These are phyloP conservation scores for Poeciliopsis infans DNA, from an alignment of 2,797 vertebrate genomes.

Conservation along the genomic window DNA sequence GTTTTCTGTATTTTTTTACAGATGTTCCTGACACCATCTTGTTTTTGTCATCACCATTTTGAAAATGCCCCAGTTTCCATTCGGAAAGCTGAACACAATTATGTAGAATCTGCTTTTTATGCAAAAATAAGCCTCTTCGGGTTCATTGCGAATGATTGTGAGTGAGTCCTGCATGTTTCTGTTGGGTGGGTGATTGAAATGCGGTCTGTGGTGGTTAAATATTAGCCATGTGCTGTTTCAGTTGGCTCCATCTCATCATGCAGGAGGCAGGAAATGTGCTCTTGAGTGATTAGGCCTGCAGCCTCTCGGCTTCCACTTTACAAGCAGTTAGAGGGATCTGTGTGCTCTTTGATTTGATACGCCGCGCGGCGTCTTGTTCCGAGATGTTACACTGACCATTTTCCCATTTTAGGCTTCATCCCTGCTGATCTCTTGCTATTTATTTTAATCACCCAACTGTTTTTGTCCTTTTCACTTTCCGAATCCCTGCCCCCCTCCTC, in stretches of 20 bases:
- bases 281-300: constrained; percentile 73
- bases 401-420: constrained; percentile 27
- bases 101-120: not conserved
- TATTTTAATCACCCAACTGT: constrained; percentile 41
- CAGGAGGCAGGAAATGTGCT: constrained; percentile 74
- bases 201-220: constrained; percentile 54
- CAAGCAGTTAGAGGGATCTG: constrained; percentile 46
- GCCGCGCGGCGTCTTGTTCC: constrained; percentile 31
- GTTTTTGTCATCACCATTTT: constrained; percentile 71
- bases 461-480: constrained; percentile 48
- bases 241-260: constrained; percentile 59
- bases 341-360: constrained; percentile 21
- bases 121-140: not conserved
- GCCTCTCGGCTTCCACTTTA: constrained; percentile 65
- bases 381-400: constrained; percentile 14
- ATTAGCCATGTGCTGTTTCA: constrained; percentile 61
- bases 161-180: constrained; percentile 9
- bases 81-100: not conserved
- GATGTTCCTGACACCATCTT: constrained; percentile 76
- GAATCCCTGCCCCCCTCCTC: constrained; percentile 35
- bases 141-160: not conserved
- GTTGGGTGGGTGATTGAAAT: constrained; percentile 9
- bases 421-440: constrained; percentile 34
- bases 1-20: constrained; percentile 64
- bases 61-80: constrained; percentile 10